Evolutionary conservation across 1,140 invertebrate genomes (phyloP).

Genomic region (Proales similis): DNA sequence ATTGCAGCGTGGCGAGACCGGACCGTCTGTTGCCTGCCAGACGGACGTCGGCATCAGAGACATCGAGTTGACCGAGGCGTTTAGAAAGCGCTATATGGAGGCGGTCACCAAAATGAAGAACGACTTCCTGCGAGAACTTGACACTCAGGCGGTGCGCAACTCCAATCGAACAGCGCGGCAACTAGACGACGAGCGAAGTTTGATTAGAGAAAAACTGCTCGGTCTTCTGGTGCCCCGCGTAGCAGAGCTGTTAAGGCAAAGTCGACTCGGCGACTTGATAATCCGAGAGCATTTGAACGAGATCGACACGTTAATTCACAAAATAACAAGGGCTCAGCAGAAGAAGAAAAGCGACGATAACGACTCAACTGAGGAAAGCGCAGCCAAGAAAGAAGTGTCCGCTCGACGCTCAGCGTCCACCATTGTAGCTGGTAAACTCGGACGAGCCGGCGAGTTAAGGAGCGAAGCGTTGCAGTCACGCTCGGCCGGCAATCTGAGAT

Average conservation of each 20-base stretch:
- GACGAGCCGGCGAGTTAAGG: not conserved
- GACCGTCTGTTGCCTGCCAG: not conserved
- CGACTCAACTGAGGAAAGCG: not conserved
- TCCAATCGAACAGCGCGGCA: not conserved
- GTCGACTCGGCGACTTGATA: conserved; percentile 15
- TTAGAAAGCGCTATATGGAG: conserved; percentile 15
- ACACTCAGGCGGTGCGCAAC: conserved; percentile 5
- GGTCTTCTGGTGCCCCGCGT: conserved; percentile 26
- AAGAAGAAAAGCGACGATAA: not conserved
- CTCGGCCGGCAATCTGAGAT: conserved; percentile 4
- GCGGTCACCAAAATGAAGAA: conserved; percentile 19
- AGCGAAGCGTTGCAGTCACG: conserved; percentile 11
- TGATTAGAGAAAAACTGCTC: conserved; percentile 6
- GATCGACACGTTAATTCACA: conserved; percentile 4
- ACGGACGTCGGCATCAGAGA: conserved; percentile 16
- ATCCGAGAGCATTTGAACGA: conserved; percentile 8
- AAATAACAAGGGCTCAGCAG: not conserved
- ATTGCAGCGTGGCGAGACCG: not conserved
- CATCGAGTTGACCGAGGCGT: conserved; percentile 22
- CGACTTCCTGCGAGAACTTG: conserved; percentile 22
- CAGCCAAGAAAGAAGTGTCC: not conserved
- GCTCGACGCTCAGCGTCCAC: not conserved
- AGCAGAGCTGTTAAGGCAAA: conserved; percentile 21
- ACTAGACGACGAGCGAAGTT: not conserved
- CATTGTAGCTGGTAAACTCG: not conserved